phyloP scores from a whole-genome alignment of 1,140 invertebrate genomes.

The Tetragnatha versicolor region DNA sequence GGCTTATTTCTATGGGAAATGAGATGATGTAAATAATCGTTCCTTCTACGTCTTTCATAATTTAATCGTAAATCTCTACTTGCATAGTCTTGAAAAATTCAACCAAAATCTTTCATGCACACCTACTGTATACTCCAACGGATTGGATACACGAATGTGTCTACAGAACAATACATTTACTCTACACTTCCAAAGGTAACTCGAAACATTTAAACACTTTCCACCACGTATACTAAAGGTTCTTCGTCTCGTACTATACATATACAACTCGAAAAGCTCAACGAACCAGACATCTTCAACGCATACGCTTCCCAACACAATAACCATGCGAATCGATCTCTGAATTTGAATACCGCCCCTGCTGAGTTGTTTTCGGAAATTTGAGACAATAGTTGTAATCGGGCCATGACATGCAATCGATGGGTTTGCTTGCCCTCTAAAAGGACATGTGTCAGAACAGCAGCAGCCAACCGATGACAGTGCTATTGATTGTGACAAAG shows the following conservation, averaged over 20 bases:
- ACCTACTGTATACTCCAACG: too few species aligned
- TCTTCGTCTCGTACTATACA: background rate
- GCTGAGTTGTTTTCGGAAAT: slow-evolving; percentile 8
- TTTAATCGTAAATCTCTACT: too few species aligned
- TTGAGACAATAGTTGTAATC: slow-evolving; percentile 47
- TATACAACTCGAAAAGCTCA: background rate
- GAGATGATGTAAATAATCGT: too few species aligned
- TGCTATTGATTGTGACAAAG: slow-evolving; percentile 51
- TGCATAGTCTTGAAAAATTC: too few species aligned
- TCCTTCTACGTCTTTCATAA: too few species aligned
- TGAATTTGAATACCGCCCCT: background rate
- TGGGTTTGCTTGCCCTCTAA: slow-evolving; percentile 26
- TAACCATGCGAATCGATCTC: background rate
- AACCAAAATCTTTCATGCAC: too few species aligned
- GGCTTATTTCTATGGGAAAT: too few species aligned
- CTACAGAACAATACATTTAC: too few species aligned
- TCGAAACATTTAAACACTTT: background rate
- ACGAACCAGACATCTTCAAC: background rate
- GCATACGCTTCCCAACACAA: background rate
- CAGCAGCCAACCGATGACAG: slow-evolving; percentile 41
- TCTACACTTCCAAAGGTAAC: background rate
- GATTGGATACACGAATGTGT: too few species aligned
- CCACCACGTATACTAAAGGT: background rate
- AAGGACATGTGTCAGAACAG: slow-evolving; percentile 50
- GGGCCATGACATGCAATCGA: slow-evolving; percentile 47